Percentiles rank a stretch among this genome's conserved stretches.
Conservation (phyloP, 2,113 vertebrate genomes). For the Tenrec ecaudatus region DNA sequence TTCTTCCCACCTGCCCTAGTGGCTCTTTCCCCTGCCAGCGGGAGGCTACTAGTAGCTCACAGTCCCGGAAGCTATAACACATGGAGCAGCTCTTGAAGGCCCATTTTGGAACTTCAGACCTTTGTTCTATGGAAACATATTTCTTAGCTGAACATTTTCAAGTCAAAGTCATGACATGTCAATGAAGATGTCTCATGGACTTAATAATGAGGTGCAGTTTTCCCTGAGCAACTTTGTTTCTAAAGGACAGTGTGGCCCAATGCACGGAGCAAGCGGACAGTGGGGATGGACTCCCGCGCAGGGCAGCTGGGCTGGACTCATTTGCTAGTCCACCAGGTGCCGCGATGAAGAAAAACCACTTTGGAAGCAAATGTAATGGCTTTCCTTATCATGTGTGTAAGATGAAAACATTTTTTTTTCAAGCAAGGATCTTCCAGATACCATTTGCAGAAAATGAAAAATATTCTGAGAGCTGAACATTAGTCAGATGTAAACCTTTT, state of each 20-base stretch:
- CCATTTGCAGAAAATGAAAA: constrained; percentile 22
- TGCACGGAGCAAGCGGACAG: not conserved
- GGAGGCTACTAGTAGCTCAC: not conserved
- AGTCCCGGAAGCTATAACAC: not conserved
- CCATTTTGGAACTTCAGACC: not conserved
- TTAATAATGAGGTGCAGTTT: not conserved
- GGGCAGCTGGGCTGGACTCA: not conserved
- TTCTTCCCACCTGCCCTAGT: not conserved
- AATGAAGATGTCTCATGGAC: not conserved
- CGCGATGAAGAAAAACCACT: not conserved
- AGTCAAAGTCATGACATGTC: not conserved
- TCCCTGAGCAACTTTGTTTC: not conserved
- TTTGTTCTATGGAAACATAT: not conserved
- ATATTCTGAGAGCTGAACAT: constrained; percentile 5
- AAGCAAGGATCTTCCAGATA: not conserved
- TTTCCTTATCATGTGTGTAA: not conserved
- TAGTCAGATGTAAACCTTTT: not conserved
- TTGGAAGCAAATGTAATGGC: not conserved
- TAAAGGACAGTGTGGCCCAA: not conserved
- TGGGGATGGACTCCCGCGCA: no score
- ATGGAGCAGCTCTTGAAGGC: not conserved
- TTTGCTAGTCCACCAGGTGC: not conserved
- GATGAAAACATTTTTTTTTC: not conserved
- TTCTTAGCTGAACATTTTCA: not conserved
- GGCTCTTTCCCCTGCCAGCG: not conserved